A percentile compares a stretch with the other conserved stretches of the same genome.
Evolutionary conservation across 2,888 invertebrate genomes (phyloP).

Genomic region (Limnephilus marmoratus): DNA sequence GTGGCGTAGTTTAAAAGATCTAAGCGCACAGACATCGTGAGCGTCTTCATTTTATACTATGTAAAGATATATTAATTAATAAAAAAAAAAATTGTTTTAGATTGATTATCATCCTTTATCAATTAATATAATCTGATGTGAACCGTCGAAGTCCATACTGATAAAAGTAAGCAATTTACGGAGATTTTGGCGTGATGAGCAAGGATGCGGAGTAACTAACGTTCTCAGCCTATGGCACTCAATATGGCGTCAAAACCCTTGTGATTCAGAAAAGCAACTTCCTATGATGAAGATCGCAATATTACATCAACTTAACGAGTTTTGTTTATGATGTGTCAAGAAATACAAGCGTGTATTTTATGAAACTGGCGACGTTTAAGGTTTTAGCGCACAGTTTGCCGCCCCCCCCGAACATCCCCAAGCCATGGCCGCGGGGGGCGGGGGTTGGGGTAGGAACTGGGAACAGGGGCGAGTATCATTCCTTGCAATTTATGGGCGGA

Average conservation of each 20-base stretch:
- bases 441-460: not conserved
- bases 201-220: too few relatives aligned
- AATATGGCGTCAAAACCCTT: not conserved
- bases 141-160: too few relatives aligned
- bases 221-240: too few relatives aligned
- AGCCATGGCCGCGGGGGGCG: not conserved
- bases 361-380: conserved; percentile 14
- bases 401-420: not conserved
- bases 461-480: not conserved
- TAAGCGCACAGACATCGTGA: too few relatives aligned
- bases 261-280: not conserved
- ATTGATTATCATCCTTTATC: too few relatives aligned
- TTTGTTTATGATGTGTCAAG: conserved; percentile 16
- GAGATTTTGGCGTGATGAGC: too few relatives aligned
- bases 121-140: too few relatives aligned
- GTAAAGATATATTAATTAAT: too few relatives aligned
- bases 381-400: not conserved
- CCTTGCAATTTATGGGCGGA: conserved; percentile 25
- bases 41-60: too few relatives aligned
- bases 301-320: not conserved
- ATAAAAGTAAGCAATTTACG: too few relatives aligned
- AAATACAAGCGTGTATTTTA: not conserved
- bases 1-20: too few relatives aligned
- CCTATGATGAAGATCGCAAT: not conserved
- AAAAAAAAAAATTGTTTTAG: too few relatives aligned